A percentile compares a stretch with the other conserved stretches of the same genome.
Evolutionary conservation across 2,113 vertebrate species (phyloP).

Genomic region (Puffinus mauretanicus): DNA sequence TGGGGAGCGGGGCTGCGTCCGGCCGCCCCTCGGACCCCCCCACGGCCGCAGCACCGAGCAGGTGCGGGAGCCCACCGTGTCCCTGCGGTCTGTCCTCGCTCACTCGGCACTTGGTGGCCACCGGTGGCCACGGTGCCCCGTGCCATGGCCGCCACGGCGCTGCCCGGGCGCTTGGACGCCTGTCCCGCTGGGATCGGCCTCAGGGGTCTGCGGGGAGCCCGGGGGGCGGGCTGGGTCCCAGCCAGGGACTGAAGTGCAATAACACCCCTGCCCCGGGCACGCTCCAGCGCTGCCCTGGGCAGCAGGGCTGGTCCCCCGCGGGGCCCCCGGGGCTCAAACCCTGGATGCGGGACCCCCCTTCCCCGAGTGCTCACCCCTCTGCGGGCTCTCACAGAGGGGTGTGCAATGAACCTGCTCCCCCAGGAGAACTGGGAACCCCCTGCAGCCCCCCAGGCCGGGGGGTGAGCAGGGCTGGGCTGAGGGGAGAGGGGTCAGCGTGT

Average conservation of each 20-base stretch:
- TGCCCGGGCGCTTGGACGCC: background rate
- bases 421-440: background rate
- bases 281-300: background rate
- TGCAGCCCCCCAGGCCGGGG: accelerated
- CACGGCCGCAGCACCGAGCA: background rate
- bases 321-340: background rate
- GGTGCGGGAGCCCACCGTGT: background rate
- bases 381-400: background rate
- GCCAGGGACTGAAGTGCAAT: slow-evolving; percentile 38
- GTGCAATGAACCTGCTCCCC: background rate
- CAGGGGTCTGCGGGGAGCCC: background rate
- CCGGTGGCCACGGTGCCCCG: accelerated
- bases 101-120: accelerated
- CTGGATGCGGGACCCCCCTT: background rate
- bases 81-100: background rate
- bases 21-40: background rate
- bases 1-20: background rate
- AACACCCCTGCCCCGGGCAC: background rate
- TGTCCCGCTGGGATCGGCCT: background rate
- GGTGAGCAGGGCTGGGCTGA: background rate
- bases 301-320: background rate
- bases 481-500: background rate
- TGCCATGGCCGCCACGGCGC: accelerated
- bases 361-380: background rate
- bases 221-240: background rate